Base-by-base conservation (phyloP, 2,888 invertebrate genomes). In the Lycophotia porphyrea region DNA sequence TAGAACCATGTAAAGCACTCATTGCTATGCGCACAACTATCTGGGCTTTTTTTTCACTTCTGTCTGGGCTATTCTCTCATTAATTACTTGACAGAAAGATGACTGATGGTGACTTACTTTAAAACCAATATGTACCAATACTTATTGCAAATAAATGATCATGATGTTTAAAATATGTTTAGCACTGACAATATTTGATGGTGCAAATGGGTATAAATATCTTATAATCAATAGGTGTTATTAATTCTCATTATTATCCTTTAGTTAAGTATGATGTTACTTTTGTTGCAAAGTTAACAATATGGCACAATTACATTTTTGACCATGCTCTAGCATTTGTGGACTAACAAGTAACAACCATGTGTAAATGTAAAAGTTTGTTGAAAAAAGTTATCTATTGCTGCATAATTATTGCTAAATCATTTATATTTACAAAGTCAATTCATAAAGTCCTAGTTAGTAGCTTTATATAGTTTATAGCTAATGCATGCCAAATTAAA, bases 401-500 rank as follows among this genome's bases (percentile, higher is more conserved):
- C 49, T 60, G 60, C 31, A 49, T 60, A 39, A 67, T 68, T 61
- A 63, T 9, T 39, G 36, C n/a, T 39, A 21, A 61, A 44, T 34
- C 3, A 39, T 44, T 44, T 36, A 2, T 31, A 3, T 67, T 31
- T 5, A 8, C 44, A 65, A 39, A 66, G 3, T 31, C 4, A n/a
- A 36, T 64, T 36, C 0, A 31, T 27, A 27, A 31, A 69, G 39
- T 34, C 4, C 13, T 49, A 61, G n/a, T 42, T 63, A n/a, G n/a
- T 63, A 39, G 15, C 63, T 49, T 27, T 27, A 67, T 18, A 7
- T 55, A 72, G 36, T 31, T 71, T 63, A 52, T 21, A 55, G 44
- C 44, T 77, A 36, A 71, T 80, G 76, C 76, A 76, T 61, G 71
- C 27, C 34, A 58, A n/a, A 8, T 60, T 34, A 24, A 18, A 42